Conservation (phyloP, 1,140 invertebrate species). For the Drosophila micromelanica region DNA sequence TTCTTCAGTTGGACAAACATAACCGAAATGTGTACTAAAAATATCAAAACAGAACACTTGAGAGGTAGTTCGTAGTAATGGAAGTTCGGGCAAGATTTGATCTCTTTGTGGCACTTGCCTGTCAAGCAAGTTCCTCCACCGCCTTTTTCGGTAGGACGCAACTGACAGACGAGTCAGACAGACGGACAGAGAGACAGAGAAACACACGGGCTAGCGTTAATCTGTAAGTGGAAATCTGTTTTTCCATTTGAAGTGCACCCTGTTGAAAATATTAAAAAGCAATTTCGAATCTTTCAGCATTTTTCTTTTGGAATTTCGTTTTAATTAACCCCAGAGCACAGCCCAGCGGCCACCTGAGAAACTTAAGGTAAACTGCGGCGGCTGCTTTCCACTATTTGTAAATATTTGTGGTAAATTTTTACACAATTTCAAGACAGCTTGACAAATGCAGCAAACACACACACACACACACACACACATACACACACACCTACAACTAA, state of each 20-base stretch:
- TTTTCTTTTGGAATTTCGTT: slow-evolving; percentile 41
- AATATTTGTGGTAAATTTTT: slow-evolving; percentile 61
- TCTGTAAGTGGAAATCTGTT: slow-evolving; percentile 66
- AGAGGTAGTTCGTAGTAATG: background rate
- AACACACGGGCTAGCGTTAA: slow-evolving; percentile 21
- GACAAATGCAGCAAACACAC: slow-evolving; percentile 37
- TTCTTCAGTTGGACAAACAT: slow-evolving; percentile 34
- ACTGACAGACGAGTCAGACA: slow-evolving; percentile 6
- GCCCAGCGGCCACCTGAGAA: slow-evolving; percentile 45
- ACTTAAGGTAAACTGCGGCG: slow-evolving; percentile 49
- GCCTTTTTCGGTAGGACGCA: slow-evolving; percentile 13
- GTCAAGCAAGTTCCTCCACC: slow-evolving; percentile 24
- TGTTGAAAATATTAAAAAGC: slow-evolving; percentile 77
- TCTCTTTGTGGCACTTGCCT: slow-evolving; percentile 41
- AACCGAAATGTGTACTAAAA: slow-evolving; percentile 15
- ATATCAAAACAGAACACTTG: slow-evolving; percentile 11
- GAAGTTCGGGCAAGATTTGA: background rate
- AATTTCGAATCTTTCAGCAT: slow-evolving; percentile 57
- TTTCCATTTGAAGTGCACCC: slow-evolving; percentile 20
- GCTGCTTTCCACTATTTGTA: slow-evolving; percentile 44
- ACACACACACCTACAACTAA: slow-evolving; percentile 46
- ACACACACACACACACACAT: background rate
- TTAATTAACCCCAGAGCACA: slow-evolving; percentile 54
- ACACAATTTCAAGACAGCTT: slow-evolving; percentile 28
- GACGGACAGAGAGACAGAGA: background rate